Conservation (phyloP, 1,140 invertebrate genomes). For the Nautilus pompilius region DNA sequence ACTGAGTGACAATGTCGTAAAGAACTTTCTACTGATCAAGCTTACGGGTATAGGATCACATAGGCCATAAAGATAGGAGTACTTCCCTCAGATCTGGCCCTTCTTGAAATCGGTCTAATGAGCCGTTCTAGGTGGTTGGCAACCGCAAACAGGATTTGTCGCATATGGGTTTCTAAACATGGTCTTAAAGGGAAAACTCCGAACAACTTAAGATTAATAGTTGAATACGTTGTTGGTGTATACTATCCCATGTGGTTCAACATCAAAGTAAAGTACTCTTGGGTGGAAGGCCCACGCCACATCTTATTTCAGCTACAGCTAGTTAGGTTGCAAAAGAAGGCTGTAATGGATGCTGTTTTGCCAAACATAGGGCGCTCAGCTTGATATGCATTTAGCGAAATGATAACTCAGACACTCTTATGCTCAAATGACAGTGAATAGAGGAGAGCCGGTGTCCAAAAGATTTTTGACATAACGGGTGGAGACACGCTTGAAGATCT, state of each 20-base stretch:
- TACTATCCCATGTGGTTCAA: not conserved
- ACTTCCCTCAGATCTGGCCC: not conserved
- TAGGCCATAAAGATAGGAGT: not conserved
- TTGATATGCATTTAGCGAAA: not conserved
- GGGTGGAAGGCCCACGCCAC: not conserved
- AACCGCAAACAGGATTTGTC: not conserved
- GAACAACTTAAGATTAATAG: not conserved
- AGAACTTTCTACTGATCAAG: not conserved
- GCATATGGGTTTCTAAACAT: not conserved
- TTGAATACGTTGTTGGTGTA: not conserved
- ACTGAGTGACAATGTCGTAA: not conserved
- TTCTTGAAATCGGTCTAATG: not conserved
- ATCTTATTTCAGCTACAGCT: not conserved
- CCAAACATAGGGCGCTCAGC: not conserved
- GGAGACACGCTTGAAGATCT: not conserved
- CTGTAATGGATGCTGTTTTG: not conserved
- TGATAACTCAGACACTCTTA: not conserved
- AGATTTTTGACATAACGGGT: too few species aligned
- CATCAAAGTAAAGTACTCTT: not conserved
- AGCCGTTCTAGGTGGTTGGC: not conserved
- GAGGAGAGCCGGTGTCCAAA: not conserved
- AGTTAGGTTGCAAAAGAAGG: not conserved
- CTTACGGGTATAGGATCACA: not conserved
- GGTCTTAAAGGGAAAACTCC: not conserved
- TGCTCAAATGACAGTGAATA: not conserved